These are phyloP conservation scores for Megastigmus dorsalis DNA, from an alignment of 2,888 invertebrate species.

Conservation along the genomic window DNA sequence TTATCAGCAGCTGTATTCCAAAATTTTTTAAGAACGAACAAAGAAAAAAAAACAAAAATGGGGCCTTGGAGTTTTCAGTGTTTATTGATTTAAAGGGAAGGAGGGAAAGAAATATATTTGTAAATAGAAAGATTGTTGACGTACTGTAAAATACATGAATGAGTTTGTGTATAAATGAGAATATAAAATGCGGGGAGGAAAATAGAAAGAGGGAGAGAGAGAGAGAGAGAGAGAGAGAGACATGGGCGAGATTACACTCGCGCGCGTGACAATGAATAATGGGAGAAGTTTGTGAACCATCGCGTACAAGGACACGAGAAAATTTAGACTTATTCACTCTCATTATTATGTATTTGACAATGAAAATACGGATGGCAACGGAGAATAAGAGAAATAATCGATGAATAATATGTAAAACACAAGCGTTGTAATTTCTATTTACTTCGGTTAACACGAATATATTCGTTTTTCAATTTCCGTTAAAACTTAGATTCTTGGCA, in stretches of 20 bases:
- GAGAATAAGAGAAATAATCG: slow-evolving; percentile 31
- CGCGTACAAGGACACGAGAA: slow-evolving; percentile 49
- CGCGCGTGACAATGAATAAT: background rate
- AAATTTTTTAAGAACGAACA: slow-evolving; percentile 42
- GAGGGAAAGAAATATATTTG: slow-evolving; percentile 25
- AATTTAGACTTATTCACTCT: slow-evolving; percentile 56
- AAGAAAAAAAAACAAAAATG: slow-evolving; percentile 46
- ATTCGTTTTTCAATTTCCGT: slow-evolving; percentile 11
- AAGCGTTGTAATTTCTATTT: background rate
- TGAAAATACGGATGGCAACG: slow-evolving; percentile 37
- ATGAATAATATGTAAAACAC: slow-evolving; percentile 20
- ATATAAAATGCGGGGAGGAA: background rate
- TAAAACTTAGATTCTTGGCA: slow-evolving; percentile 35
- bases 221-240: slow-evolving; percentile 15
- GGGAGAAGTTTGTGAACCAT: slow-evolving; percentile 52
- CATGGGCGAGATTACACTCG: too few species aligned
- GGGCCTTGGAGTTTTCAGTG: slow-evolving; percentile 52
- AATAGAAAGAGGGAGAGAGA: background rate
- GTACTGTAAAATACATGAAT: slow-evolving; percentile 29
- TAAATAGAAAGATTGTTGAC: slow-evolving; percentile 43
- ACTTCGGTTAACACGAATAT: background rate
- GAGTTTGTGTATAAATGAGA: slow-evolving; percentile 31
- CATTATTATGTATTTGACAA: slow-evolving; percentile 54
- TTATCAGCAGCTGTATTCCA: slow-evolving; percentile 40
- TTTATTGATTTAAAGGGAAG: slow-evolving; percentile 33